phyloP scores from a whole-genome alignment of 1,140 invertebrate genomes.

The Coenobita brevimanus region DNA sequence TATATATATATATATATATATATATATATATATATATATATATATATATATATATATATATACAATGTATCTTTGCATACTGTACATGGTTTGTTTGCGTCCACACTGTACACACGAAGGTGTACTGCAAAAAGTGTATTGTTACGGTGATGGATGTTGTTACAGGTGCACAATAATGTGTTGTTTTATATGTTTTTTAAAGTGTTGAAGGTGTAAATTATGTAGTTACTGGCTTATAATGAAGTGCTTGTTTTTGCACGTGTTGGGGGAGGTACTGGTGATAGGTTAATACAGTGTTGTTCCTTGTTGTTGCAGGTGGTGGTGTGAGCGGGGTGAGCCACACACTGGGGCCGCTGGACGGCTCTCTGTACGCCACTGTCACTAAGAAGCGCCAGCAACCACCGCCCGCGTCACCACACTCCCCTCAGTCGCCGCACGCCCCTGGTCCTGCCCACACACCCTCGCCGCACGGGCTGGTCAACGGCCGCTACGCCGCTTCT shows the following conservation, averaged over 20 bases:
- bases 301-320: slow-evolving; percentile 56
- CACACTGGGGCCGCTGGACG: slow-evolving; percentile 88
- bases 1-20: slow-evolving; percentile 10
- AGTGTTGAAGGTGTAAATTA: neutral
- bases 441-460: slow-evolving; percentile 55
- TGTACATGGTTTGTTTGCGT: too few relatives aligned
- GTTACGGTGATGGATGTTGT: neutral
- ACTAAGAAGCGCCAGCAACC: slow-evolving; percentile 74
- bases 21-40: slow-evolving; percentile 5
- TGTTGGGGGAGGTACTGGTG: neutral
- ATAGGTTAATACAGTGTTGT: neutral
- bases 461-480: slow-evolving; percentile 68
- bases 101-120: too few relatives aligned
- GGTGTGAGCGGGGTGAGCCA: slow-evolving; percentile 72
- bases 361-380: slow-evolving; percentile 89
- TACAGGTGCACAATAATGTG: too few relatives aligned
- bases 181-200: slow-evolving; percentile 25
- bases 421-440: slow-evolving; percentile 56
- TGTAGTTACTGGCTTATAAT: neutral
- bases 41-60: slow-evolving; percentile 18
- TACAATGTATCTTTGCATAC: neutral
- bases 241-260: neutral
- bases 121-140: too few relatives aligned
- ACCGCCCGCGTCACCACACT: slow-evolving; percentile 57
- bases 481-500: slow-evolving; percentile 83